Evolutionary conservation across 2,888 invertebrate genomes (phyloP), one percentile per base, ranked within the genome.

Genomic region (Erannis defoliaria): DNA sequence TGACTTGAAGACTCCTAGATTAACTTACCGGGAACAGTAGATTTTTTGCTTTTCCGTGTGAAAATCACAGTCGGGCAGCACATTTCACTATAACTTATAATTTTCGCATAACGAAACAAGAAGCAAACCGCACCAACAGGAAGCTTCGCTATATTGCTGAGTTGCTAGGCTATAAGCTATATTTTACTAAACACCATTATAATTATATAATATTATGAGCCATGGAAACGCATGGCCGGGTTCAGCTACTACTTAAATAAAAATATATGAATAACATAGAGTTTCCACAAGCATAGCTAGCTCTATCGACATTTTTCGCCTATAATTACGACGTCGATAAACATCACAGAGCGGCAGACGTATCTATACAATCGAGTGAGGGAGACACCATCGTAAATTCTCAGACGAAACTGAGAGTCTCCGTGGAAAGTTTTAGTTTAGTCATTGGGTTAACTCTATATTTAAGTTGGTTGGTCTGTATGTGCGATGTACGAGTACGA

Each of bases 301-400:
- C 38, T 58, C 46, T 48, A 43, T 50, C 16, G 56, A 58, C 49
- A 60, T 64, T 64, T 66, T 68, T 64, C 59, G 58, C 55, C 61
- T 69, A 65, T 70, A 72, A 72, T 72, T 72, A 72, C 67, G 64
- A 70, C 67, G 73, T 77, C 73, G 76, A 78, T 80, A 79, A 79
- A 78, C 74, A 77, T 18, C 19, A 19, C 29, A 10, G 19, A 46
- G 18, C 5, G 6, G 12, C 31, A 14, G 29, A 45, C 16, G 21
- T 16, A 31, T n/a, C 5, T 6, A 1, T 33, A 6, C n/a, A 19
- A n/a, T 19, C 12, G 12, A 18, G 2, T 18, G 16, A 16, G 6
- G 19, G 46, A 31, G 46, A 18, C 14, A 19, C 14, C 19, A n/a
- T 18, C 46, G 33, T 2, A 46, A 31, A 1, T 23, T 18, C 2